Evolutionary conservation across 1,140 invertebrate genomes (phyloP).

Genomic region (Microplitis mediator): DNA sequence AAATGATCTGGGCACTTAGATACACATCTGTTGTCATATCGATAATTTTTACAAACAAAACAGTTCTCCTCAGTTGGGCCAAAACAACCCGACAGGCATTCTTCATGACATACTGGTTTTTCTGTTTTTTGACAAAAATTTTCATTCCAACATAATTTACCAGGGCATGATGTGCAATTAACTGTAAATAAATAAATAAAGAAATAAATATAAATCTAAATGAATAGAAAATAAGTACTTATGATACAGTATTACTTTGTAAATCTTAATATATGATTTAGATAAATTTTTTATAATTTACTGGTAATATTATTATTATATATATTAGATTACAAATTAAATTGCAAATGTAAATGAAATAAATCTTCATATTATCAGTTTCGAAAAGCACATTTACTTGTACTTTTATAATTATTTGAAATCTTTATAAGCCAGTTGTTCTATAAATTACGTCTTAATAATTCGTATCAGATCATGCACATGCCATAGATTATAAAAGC

Average conservation of each 20-base stretch:
- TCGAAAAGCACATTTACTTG: neutral
- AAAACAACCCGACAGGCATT: slow-evolving; percentile 70
- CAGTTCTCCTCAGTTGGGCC: slow-evolving; percentile 60
- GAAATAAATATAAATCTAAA: neutral
- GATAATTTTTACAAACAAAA: slow-evolving; percentile 62
- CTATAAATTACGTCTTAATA: too few relatives aligned
- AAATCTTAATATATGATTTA: too few relatives aligned
- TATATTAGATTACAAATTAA: neutral
- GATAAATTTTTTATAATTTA: too few relatives aligned
- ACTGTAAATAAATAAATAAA: slow-evolving; percentile 27
- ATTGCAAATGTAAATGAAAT: slow-evolving; percentile 20
- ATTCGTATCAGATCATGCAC: neutral
- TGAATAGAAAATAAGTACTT: neutral
- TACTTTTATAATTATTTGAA: neutral
- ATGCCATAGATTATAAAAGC: neutral
- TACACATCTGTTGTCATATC: slow-evolving; percentile 60
- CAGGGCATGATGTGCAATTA: slow-evolving; percentile 44
- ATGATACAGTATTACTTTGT: too few relatives aligned
- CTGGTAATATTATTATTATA: too few relatives aligned
- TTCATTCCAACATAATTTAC: slow-evolving; percentile 44
- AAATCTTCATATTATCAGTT: neutral
- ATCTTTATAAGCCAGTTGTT: too few relatives aligned
- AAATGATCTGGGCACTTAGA: slow-evolving; percentile 61
- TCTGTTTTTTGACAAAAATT: slow-evolving; percentile 43
- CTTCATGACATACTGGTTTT: slow-evolving; percentile 59